Evolutionary conservation across 2,797 vertebrate genomes (phyloP).

Genomic region (Chloroceryle amazona): DNA sequence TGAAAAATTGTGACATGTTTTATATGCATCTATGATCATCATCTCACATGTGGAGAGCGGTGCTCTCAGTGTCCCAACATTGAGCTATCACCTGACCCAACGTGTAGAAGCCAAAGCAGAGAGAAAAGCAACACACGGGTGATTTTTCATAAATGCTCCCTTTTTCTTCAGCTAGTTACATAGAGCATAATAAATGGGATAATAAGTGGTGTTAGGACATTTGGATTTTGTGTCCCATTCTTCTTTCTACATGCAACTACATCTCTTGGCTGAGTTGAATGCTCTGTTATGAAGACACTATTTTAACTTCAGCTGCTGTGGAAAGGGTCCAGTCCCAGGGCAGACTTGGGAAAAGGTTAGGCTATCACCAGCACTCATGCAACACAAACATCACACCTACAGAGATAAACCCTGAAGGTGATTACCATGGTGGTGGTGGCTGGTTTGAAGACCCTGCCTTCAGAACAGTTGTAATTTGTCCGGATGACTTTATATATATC

Average conservation of each 20-base stretch:
- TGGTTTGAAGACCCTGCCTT: neutral
- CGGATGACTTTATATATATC: neutral
- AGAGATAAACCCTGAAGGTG: neutral
- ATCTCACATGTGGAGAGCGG: neutral
- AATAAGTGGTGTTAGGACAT: slow-evolving; percentile 19
- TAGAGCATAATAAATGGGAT: neutral
- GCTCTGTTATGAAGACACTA: neutral
- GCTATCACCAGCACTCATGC: neutral
- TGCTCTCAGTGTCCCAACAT: rapidly evolving
- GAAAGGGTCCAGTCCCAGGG: neutral
- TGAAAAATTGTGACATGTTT: neutral
- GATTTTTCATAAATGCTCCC: neutral
- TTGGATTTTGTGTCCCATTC: slow-evolving; percentile 17
- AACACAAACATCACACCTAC: neutral
- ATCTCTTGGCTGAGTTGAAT: neutral
- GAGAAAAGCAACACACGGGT: neutral
- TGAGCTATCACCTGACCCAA: neutral
- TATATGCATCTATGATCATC: neutral
- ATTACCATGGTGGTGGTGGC: too few species aligned
- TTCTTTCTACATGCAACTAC: neutral
- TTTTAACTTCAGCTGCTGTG: neutral
- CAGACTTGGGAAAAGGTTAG: neutral
- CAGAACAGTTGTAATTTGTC: neutral
- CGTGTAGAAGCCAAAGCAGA: neutral
- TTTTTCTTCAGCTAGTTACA: neutral